Evolutionary conservation across 2,113 vertebrate genomes (phyloP), one percentile per base, ranked within the genome.

Genomic region (Lipotes vexillifer): DNA sequence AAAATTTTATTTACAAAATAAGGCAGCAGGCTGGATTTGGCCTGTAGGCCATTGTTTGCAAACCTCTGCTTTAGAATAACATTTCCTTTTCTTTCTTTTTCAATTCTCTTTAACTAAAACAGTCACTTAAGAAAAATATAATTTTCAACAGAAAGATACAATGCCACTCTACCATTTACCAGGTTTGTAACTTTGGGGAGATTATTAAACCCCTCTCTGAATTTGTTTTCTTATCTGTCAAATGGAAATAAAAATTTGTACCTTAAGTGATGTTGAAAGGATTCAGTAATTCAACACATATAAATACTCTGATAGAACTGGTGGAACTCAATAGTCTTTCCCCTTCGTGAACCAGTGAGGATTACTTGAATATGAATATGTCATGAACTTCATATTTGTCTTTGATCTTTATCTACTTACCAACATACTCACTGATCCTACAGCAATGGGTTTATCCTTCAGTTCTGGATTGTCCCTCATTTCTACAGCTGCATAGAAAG

Each of bases 401-500:
- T 68, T 29, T 88, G 8, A 27, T 82, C 44, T 86, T 94, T 44
- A 31, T 61, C 31, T 63, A 97, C 99, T 98, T 98, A 99, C 99
- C 99, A 99, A 97, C 99, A 99, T 99, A 96, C 99, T 99, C 99
- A 99, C 99, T 88, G 99, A 99, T 94, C 99, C 99, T 65, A 99
- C 99, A 78, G 99, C 99, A 98, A 99, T 99, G 25, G 99, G 99
- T 41, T 99, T 99, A 74, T 99, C 99, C 96, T 99, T 99, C 85
- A 99, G 94, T 89, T 99, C 99, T 63, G 99, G 99, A 88, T 99
- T 99, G 98, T 99, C 99, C 96, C 99, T 99, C 99, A 99, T 99
- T 98, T 99, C 99, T 92, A 99, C 99, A 59, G 99, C 99, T 93
- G 99, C 99, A 31, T 99, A 99, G 98, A 99, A 99, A 74, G 99